phyloP scores from a whole-genome alignment of 2,888 invertebrate species.

The Myopa tessellatipennis region DNA sequence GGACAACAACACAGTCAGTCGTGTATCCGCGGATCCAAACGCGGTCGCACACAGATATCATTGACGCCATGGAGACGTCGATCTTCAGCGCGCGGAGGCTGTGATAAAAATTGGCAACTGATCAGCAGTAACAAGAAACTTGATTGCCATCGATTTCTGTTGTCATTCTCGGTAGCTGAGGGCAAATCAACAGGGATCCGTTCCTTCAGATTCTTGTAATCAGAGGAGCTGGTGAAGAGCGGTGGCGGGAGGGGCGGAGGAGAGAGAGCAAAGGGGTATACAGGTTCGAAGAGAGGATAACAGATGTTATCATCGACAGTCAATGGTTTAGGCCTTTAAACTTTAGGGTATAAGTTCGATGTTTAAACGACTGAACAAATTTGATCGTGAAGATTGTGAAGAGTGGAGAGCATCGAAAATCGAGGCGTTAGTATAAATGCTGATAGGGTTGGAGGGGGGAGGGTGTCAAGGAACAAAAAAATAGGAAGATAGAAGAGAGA shows the following conservation, averaged over 20 bases:
- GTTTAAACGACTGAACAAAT: conserved; percentile 2
- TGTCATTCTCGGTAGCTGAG: not conserved
- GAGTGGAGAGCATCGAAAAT: not conserved
- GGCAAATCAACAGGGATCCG: not conserved
- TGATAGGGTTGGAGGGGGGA: no score
- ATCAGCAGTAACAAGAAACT: conserved; percentile 2
- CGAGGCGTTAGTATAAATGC: no score
- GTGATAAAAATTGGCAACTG: conserved; percentile 15
- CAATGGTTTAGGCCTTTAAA: no score
- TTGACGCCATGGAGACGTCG: conserved; percentile 9
- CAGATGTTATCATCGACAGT: conserved; percentile 28
- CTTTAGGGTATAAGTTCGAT: not conserved
- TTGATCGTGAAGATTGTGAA: not conserved
- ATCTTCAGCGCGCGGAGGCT: not conserved
- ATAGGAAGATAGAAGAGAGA: no score
- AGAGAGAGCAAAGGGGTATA: not conserved
- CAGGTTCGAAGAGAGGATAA: not conserved
- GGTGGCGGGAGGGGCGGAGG: not conserved
- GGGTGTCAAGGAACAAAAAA: no score
- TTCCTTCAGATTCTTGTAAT: no score
- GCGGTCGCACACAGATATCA: not conserved
- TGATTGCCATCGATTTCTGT: conserved; percentile 23
- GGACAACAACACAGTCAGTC: not conserved
- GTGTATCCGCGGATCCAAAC: not conserved
- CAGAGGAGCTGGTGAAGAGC: not conserved